Conservation (phyloP, 2,113 vertebrate species). For the Mobula hypostoma region DNA sequence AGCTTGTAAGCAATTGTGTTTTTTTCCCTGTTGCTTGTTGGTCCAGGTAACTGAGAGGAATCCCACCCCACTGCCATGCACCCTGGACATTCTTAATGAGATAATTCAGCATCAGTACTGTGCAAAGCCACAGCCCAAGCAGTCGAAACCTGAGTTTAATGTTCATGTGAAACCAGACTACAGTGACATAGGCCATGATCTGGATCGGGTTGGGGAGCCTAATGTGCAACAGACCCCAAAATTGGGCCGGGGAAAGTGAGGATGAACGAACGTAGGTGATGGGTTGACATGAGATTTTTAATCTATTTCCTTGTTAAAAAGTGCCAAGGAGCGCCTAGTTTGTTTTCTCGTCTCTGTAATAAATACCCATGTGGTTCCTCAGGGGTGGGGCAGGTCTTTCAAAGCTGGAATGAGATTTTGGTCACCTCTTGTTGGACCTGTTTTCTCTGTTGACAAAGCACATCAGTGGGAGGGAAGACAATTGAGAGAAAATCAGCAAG, state of each 20-base stretch:
- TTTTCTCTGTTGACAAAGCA: constrained; percentile 33
- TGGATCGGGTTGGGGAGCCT: not conserved
- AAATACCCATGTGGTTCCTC: not conserved
- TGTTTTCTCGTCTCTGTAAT: not conserved
- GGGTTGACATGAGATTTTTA: not conserved
- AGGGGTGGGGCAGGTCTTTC: not conserved
- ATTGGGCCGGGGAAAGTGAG: not conserved
- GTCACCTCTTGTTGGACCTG: constrained; percentile 26
- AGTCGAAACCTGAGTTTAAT: not conserved
- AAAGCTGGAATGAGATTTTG: constrained; percentile 21
- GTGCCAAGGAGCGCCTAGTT: not conserved
- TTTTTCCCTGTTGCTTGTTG: not conserved
- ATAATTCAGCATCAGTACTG: not conserved
- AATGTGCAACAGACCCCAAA: not conserved
- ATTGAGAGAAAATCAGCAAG: not conserved
- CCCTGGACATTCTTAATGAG: not conserved
- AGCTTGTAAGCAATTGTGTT: too few species aligned
- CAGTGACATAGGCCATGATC: too few species aligned
- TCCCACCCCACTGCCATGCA: too few species aligned
- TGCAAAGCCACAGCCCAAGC: too few species aligned
- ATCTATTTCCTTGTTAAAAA: not conserved
- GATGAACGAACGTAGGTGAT: not conserved
- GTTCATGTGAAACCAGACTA: not conserved
- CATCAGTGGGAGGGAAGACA: constrained; percentile 18
- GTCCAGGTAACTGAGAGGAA: not conserved